Percentiles rank a stretch among this genome's conserved stretches.
These are phyloP conservation scores for Scalopus aquaticus DNA, from an alignment of 2,113 vertebrate genomes.

Conservation along the genomic window DNA sequence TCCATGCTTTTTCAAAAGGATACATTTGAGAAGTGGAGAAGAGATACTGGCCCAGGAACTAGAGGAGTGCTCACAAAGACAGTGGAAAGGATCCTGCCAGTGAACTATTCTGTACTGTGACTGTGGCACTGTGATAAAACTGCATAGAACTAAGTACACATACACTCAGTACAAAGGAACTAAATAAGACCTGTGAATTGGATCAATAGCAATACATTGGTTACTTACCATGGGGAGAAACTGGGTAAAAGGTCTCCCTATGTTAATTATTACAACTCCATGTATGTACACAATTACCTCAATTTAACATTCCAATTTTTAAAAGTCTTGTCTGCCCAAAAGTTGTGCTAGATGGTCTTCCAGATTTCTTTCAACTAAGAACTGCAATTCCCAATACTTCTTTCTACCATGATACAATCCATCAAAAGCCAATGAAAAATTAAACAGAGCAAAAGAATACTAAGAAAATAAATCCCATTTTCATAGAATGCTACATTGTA, in stretches of 20 bases:
- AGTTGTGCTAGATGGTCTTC: background rate
- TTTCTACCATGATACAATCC: background rate
- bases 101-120: background rate
- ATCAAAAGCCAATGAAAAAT: background rate
- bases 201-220: background rate
- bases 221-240: background rate
- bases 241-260: background rate
- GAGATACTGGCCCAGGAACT: background rate
- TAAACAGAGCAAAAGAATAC: conserved; percentile 12
- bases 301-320: background rate
- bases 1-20: background rate
- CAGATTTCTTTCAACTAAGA: background rate
- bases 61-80: background rate
- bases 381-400: background rate
- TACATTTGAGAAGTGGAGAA: background rate
- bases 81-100: background rate
- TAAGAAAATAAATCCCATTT: background rate
- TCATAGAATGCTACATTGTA: background rate
- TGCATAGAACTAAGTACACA: background rate
- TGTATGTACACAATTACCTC: background rate
- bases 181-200: background rate
- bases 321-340: background rate
- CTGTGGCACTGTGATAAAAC: background rate
- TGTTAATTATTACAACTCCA: background rate
- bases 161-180: background rate